Base-by-base conservation (phyloP, 1,140 invertebrate species). In the Tetragonula clypearis region DNA sequence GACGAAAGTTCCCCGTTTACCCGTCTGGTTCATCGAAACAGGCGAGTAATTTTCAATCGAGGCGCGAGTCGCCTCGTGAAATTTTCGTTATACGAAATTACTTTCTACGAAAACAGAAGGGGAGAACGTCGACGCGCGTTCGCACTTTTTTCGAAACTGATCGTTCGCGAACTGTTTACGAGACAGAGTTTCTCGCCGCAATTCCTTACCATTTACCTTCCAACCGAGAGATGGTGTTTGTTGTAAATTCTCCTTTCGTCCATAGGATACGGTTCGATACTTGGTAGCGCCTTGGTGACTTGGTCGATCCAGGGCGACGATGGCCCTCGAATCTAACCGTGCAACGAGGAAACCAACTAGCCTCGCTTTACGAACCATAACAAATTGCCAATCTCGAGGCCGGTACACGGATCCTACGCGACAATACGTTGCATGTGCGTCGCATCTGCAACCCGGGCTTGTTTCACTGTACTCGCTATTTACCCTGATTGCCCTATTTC, bases 381-480 rank as follows among this genome's bases (percentile, higher is more conserved):
- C 91, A 92, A 92, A 92, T 92, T 90, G 91, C 87, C 91, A 91
- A 92, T 92, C 91, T 92, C 91, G 68, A 19, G 21, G 62, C 73
- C 62, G 21, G 66, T 53, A 65, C 69, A 82, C 26, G 1, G 55
- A 84, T 79, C 76, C 81, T 41, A n/a, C n/a, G 68, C 72, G 74
- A 62, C 65, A 55, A 62, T 71, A 55, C 82, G 78, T 87, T 86
- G 66, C 85, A 86, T 91, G 82, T 87, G 86, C 90, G 91, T 92
- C 88, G 6, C 86, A 85, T 88, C 84, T 17, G 3, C 17, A 0
- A 0, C 82, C 90, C 79, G 78, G 53, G 72, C 80, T 53, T 76
- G 77, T 87, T 90, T 76, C 82, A 69, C 84, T 87, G 86, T 87
- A 9, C 21, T n/a, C 35, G 19, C 1, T 56, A 17, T 14, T 4